Evolutionary conservation across 2,797 vertebrate genomes (phyloP).

Genomic region (Eremophila alpestris): DNA sequence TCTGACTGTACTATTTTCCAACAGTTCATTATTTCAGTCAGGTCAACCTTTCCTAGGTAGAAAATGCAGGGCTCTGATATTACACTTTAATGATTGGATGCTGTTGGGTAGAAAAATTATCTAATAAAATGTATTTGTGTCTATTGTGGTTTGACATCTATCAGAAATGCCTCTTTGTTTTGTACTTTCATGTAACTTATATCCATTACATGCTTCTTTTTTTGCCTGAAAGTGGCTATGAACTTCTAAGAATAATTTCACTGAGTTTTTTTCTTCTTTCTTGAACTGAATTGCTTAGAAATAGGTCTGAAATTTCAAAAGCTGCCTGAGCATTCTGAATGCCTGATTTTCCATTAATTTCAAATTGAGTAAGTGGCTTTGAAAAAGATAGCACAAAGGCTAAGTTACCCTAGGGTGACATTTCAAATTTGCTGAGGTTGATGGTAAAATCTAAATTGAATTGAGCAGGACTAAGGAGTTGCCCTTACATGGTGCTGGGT

Average conservation of each 20-base stretch:
- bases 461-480: not conserved
- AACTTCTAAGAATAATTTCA: not conserved
- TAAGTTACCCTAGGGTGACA: not conserved
- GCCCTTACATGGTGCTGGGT: not conserved
- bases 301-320: not conserved
- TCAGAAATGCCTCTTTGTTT: not conserved
- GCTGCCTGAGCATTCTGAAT: not conserved
- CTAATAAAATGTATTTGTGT: not conserved
- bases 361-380: not conserved
- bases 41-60: not conserved
- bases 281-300: not conserved
- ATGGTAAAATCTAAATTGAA: not conserved
- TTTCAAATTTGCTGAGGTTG: not conserved
- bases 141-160: not conserved
- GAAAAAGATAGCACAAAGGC: not conserved
- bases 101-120: not conserved
- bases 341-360: not conserved
- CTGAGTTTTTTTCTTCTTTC: not conserved
- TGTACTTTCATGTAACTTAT: not conserved
- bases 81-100: not conserved
- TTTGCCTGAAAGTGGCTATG: not conserved
- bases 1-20: not conserved
- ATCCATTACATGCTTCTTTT: not conserved
- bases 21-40: not conserved
- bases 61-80: not conserved